Evolutionary conservation across 30 jellyfish, hydroid and myxozoan species (phyloP), one percentile per base, ranked within the genome.

Genomic region (Mastigias papua): DNA sequence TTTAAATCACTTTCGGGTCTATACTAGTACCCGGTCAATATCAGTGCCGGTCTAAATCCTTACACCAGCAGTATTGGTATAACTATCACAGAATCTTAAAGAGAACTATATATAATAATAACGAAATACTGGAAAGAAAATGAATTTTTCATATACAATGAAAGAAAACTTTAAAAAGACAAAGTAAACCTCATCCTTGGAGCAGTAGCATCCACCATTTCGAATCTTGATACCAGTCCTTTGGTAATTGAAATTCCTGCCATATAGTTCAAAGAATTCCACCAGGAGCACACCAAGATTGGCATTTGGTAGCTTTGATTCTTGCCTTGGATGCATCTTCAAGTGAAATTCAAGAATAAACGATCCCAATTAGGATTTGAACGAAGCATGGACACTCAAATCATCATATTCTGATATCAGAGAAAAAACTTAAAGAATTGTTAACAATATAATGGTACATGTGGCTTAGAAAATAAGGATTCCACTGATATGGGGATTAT

Each of bases 231-330:
- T 90, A 1, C 97, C 99, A 25, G 93, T 89, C 35, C 95, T 80
- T 61, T 90, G 97, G 33, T 95, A 95, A 79, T 90, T 90, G 87
- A 95, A 95, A 66, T 95, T 86, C 22, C 97, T 65, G 34, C 99
- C 99, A 70, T 95, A 95, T 82, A 95, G 64, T 65, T 95, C 99
- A 34, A 95, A 90, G 71, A 95, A 95, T 80, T 95, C 99, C 78
- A 95, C 87, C 60, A 95, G 73, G 29, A 95, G 92, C 26, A 95
- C 99, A 37, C 99, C 99, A 20, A 95, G 78, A 74, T 95, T 95
- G 28, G 95, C 98, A 49, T 86, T 48, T 50, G 94, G 91, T 20
- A 54, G 57, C 48, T 78, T 73, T 1, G 94, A 97, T 60, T 95
- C 99, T 31, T 74, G 91, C 35, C 98, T 49, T 10, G 95, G 93